Conservation (phyloP, 2,888 invertebrate genomes). For the Caradrina kadenii region DNA sequence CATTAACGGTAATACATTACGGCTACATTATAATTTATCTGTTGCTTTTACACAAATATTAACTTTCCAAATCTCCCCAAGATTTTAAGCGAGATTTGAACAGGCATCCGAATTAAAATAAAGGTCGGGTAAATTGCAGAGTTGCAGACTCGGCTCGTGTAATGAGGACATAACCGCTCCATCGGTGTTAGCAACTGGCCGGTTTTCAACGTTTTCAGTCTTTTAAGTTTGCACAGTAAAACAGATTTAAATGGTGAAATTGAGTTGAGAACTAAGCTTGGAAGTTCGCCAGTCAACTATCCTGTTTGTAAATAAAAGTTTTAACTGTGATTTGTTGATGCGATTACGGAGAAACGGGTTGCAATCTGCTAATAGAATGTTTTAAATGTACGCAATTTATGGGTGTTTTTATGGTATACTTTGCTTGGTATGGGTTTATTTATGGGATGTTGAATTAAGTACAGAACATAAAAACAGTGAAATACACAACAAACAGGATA, state of each 20-base stretch:
- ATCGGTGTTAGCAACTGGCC: conserved; percentile 47
- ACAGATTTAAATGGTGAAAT: conserved; percentile 64
- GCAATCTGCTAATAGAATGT: conserved; percentile 53
- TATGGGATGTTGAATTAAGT: conserved; percentile 30
- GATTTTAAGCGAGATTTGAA: conserved; percentile 57
- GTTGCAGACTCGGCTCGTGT: conserved; percentile 47
- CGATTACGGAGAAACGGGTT: conserved; percentile 40
- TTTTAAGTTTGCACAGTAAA: conserved; percentile 56
- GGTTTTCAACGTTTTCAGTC: conserved; percentile 48
- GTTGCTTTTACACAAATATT: conserved; percentile 45
- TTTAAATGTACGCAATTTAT: conserved; percentile 47
- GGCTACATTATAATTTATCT: conserved; percentile 48
- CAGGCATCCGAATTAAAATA: conserved; percentile 56
- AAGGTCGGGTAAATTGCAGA: conserved; percentile 45
- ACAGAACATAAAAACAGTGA: neutral
- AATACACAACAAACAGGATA: conserved; percentile 4
- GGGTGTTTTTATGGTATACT: conserved; percentile 35
- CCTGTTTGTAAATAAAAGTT: conserved; percentile 57
- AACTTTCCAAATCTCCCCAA: conserved; percentile 43
- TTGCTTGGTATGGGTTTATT: conserved; percentile 35
- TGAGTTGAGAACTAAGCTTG: conserved; percentile 62
- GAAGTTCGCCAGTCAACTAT: conserved; percentile 62
- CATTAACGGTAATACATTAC: conserved; percentile 47
- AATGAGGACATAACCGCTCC: conserved; percentile 45
- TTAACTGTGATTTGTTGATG: conserved; percentile 59